phyloP scores from a whole-genome alignment of 2,797 vertebrate genomes.

The Hirundo rustica region DNA sequence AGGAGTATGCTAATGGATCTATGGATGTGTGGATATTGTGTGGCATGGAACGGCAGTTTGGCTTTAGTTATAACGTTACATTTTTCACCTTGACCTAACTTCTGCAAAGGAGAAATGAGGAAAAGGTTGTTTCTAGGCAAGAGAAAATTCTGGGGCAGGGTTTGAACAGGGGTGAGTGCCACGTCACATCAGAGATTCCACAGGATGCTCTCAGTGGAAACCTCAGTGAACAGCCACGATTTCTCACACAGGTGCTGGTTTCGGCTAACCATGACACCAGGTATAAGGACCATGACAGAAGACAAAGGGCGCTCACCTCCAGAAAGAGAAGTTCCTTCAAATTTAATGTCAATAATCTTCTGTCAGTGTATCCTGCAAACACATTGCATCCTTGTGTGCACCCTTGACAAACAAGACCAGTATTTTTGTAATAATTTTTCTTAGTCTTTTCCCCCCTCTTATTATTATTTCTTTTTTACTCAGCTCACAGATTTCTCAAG shows the following conservation, averaged over 20 bases:
- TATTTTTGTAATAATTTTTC: background rate
- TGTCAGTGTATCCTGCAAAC: background rate
- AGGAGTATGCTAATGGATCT: conserved; percentile 21
- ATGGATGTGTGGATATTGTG: background rate
- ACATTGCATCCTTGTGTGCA: background rate
- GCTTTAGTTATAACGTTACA: background rate
- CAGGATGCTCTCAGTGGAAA: background rate
- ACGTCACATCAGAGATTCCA: background rate
- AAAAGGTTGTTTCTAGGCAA: background rate
- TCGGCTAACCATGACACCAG: background rate
- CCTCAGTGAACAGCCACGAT: background rate
- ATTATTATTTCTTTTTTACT: background rate
- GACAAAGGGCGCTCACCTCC: background rate
- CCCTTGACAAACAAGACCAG: background rate
- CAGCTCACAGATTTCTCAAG: background rate
- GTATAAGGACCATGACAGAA: background rate
- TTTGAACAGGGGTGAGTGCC: background rate
- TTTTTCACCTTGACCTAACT: background rate
- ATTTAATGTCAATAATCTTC: background rate
- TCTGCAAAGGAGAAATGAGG: background rate
- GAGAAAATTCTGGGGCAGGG: background rate
- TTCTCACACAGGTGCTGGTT: background rate
- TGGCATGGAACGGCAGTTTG: background rate
- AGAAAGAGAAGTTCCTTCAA: background rate
- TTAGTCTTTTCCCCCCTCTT: background rate